Evolutionary conservation across 2,113 vertebrate genomes (phyloP), one percentile per base, ranked within the genome.

Genomic region (Sorex araneus): DNA sequence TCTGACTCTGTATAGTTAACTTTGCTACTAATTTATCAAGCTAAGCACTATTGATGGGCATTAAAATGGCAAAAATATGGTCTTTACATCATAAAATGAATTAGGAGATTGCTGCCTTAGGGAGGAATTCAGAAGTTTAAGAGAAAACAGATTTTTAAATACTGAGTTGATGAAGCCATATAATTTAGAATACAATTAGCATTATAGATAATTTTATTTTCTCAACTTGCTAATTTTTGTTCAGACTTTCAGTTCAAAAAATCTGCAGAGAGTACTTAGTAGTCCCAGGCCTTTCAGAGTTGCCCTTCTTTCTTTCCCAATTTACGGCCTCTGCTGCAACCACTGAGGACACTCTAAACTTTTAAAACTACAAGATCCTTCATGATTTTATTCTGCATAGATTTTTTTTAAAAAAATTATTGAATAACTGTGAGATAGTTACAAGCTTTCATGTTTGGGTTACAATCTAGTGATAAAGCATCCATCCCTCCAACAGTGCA

Each of bases 71-170:
- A 40, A 71, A 80, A 83, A 40, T 71, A 19, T 77, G 21, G 3
- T 77, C 2, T 25, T 11, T 50, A 30, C 7, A 76, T 66, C 27
- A 79, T 12, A 45, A 16, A 87, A 13, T 69, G 16, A 83, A 74
- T 75, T 50, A 70, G 34, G 23, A 89, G 10, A 23, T 80, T 8
- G 8, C 23, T 90, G 47, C 84, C 30, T 84, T 84, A 90, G 40
- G n/a, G 15, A 18, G 76, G 3, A 91, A 70, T 86, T 12, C 16
- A 47, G 32, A 71, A 70, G 11, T 88, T 84, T 90, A 84, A 67
- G 27, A 84, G 34, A 64, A 78, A 92, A 85, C 15, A 36, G 16
- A 70, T 74, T 63, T 84, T 92, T 77, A 88, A 95, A 80, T 85
- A 90, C 10, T 82, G 69, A 43, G 9, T 30, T 84, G 36, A 40